phyloP scores from a whole-genome alignment of 2,797 vertebrate species.

The Decapterus maruadsi region DNA sequence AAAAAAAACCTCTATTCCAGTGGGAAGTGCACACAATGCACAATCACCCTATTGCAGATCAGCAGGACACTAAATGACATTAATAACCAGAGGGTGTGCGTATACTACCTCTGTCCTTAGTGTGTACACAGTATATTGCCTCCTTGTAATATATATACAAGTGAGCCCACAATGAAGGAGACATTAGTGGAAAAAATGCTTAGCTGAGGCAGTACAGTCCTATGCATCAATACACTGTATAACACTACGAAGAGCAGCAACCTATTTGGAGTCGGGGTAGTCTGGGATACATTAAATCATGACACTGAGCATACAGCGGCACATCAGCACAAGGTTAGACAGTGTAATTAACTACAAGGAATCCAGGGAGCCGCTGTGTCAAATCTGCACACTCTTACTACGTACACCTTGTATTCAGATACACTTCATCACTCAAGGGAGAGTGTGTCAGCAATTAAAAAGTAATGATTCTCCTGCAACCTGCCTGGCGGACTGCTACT shows the following conservation, averaged over 20 bases:
- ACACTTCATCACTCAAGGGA: constrained; percentile 74
- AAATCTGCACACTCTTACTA: constrained; percentile 70
- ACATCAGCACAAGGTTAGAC: constrained; percentile 70
- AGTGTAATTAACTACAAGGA: constrained; percentile 86
- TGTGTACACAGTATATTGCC: constrained; percentile 3
- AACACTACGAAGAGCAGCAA: constrained; percentile 39
- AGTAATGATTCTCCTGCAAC: constrained; percentile 67
- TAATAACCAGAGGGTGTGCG: constrained; percentile 22
- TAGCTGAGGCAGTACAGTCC: constrained; percentile 33
- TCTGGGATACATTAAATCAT: constrained; percentile 65
- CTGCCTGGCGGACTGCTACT: constrained; percentile 27
- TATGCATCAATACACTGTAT: constrained; percentile 48
- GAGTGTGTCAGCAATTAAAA: constrained; percentile 74
- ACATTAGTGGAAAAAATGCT: constrained; percentile 32
- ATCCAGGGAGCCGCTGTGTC: constrained; percentile 82
- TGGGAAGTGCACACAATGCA: constrained; percentile 39
- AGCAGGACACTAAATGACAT: constrained; percentile 41
- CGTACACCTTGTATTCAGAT: constrained; percentile 72
- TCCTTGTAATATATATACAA: constrained; percentile 50
- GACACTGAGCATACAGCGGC: constrained; percentile 61
- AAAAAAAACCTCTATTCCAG: not conserved
- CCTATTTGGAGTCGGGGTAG: constrained; percentile 50
- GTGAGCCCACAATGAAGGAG: constrained; percentile 59
- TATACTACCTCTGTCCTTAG: constrained; percentile 11
- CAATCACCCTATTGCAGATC: constrained; percentile 43